Conservation (phyloP, 2,113 vertebrate species). For the Myanophis thanlyinensis region DNA sequence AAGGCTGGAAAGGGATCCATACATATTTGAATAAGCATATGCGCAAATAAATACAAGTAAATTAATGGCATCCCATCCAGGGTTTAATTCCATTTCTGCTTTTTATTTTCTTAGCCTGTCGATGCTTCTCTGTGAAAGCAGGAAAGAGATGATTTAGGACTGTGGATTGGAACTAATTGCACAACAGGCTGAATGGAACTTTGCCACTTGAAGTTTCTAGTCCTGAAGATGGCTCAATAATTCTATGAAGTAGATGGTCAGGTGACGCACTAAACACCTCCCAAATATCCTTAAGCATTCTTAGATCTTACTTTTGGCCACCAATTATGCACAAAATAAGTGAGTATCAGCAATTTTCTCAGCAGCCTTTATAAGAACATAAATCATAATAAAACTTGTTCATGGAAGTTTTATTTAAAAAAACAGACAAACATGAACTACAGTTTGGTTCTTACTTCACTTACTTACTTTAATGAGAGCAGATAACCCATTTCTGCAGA, state of each 20-base stretch:
- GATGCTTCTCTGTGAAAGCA: not conserved
- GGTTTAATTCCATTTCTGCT: not conserved
- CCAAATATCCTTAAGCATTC: not conserved
- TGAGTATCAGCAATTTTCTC: not conserved
- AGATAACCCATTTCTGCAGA: not conserved
- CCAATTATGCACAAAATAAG: not conserved
- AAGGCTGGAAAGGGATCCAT: not conserved
- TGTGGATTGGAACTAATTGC: not conserved
- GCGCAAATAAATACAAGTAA: not conserved
- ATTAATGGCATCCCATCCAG: not conserved
- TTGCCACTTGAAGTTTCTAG: not conserved
- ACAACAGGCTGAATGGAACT: not conserved
- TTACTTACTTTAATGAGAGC: not conserved
- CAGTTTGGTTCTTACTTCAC: not conserved
- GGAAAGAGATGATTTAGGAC: not conserved
- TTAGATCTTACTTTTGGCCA: not conserved
- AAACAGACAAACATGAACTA: not conserved
- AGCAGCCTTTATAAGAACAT: not conserved
- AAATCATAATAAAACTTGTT: not conserved
- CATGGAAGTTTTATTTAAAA: not conserved
- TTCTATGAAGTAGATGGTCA: not conserved
- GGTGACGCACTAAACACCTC: rapidly evolving
- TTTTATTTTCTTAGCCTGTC: not conserved
- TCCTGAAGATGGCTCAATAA: not conserved
- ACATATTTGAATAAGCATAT: not conserved